phyloP scores from a whole-genome alignment of 2,888 invertebrate species.

The Platycnemis pennipes region DNA sequence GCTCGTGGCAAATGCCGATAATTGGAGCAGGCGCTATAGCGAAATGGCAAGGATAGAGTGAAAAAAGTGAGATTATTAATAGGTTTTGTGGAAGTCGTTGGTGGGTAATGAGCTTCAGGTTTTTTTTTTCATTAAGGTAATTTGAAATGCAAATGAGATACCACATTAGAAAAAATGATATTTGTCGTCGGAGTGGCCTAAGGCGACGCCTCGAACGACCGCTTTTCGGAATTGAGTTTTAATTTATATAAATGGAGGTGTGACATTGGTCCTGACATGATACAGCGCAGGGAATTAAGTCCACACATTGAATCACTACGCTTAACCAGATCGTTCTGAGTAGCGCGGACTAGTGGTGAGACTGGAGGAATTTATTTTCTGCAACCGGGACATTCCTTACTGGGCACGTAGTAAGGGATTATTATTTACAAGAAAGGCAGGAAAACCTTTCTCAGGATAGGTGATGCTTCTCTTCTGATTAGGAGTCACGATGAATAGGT shows the following conservation, averaged over 20 bases:
- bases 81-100: background rate
- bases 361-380: background rate
- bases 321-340: background rate
- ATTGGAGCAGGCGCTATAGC: background rate
- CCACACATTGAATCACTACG: background rate
- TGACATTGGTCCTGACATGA: slow-evolving; percentile 14
- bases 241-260: background rate
- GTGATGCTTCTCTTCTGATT: too few relatives aligned
- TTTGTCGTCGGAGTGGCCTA: background rate
- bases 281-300: background rate
- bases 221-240: slow-evolving; percentile 5
- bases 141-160: slow-evolving; percentile 25
- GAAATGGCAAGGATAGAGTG: background rate
- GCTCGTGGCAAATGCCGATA: background rate
- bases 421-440: too few relatives aligned
- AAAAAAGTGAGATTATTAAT: background rate
- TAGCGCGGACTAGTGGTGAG: background rate
- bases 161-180: background rate
- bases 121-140: background rate
- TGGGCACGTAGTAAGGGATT: too few relatives aligned
- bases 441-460: too few relatives aligned
- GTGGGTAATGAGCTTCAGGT: background rate
- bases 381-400: background rate
- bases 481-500: too few relatives aligned
- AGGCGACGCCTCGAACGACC: background rate